These are phyloP conservation scores for Pandion haliaetus DNA, from an alignment of 2,113 vertebrate species.

Conservation along the genomic window DNA sequence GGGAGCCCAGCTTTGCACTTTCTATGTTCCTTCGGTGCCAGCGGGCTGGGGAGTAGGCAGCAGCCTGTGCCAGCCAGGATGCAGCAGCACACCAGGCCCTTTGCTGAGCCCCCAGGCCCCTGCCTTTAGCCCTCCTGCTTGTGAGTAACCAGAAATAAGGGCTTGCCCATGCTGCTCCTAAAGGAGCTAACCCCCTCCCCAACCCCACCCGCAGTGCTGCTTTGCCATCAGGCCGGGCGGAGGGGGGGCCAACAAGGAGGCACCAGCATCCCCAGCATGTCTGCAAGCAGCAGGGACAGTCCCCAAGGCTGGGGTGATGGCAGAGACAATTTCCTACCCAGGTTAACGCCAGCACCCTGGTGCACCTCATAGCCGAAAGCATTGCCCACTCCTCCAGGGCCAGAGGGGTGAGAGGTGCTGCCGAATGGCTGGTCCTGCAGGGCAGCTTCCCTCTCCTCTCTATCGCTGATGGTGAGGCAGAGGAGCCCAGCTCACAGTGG, in stretches of 20 bases:
- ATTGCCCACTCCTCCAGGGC: not conserved
- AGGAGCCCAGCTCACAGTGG: not conserved
- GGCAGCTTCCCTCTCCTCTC: not conserved
- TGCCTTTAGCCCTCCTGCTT: not conserved
- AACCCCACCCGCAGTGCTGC: not conserved
- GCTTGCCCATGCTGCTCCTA: not conserved
- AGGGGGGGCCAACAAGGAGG: not conserved
- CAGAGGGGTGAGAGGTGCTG: not conserved
- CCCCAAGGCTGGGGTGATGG: not conserved
- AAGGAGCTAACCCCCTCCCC: not conserved
- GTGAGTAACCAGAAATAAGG: not conserved
- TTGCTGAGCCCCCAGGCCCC: not conserved
- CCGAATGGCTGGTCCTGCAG: not conserved
- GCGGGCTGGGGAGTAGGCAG: not conserved
- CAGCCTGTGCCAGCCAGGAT: not conserved
- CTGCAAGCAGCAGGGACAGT: not conserved
- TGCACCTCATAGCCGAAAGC: not conserved
- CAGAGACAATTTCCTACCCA: not conserved
- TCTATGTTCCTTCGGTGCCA: not conserved
- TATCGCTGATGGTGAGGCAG: too few species aligned
- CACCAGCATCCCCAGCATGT: not conserved
- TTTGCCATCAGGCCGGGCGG: rapidly evolving
- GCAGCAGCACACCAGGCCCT: not conserved
- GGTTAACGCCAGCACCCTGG: not conserved
- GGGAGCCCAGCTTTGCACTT: not conserved